Conservation (phyloP, 2,113 vertebrate species). For the Epinephelus fuscoguttatus region DNA sequence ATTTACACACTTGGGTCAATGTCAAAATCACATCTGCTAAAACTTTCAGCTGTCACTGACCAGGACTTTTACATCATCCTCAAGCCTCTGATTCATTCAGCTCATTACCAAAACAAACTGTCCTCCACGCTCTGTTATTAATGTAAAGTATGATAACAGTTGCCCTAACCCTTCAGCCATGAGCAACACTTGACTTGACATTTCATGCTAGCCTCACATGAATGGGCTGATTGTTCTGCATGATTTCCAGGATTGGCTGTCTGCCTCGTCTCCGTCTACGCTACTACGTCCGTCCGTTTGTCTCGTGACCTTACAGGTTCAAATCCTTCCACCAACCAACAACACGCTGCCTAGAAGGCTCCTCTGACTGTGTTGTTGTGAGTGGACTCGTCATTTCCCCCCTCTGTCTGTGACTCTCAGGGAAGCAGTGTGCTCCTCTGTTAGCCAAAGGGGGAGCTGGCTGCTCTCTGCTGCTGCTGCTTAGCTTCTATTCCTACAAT, state of each 20-base stretch:
- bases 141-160: conserved; percentile 53
- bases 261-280: conserved; percentile 45
- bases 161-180: conserved; percentile 69
- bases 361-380: conserved; percentile 66
- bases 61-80: background rate
- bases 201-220: conserved; percentile 70
- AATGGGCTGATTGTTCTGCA: conserved; percentile 76
- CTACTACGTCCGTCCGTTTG: conserved; percentile 61
- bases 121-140: conserved; percentile 19
- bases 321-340: conserved; percentile 38
- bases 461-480: conserved; percentile 60
- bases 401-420: conserved; percentile 62
- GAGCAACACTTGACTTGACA: conserved; percentile 74
- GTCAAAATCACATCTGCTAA: conserved; percentile 48
- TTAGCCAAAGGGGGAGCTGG: conserved; percentile 68
- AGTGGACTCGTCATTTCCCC: conserved; percentile 58
- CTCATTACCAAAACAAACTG: conserved; percentile 59
- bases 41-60: conserved; percentile 27
- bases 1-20: conserved; percentile 15
- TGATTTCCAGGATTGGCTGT: conserved; percentile 60
- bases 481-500: conserved; percentile 64
- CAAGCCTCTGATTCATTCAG: background rate
- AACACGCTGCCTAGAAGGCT: conserved; percentile 58
- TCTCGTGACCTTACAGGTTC: conserved; percentile 77
- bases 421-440: conserved; percentile 56